A percentile compares a stretch with the other conserved stretches of the same genome.
These are phyloP conservation scores for Octonoba sinensis DNA, from an alignment of 2,888 invertebrate species.

Conservation along the genomic window DNA sequence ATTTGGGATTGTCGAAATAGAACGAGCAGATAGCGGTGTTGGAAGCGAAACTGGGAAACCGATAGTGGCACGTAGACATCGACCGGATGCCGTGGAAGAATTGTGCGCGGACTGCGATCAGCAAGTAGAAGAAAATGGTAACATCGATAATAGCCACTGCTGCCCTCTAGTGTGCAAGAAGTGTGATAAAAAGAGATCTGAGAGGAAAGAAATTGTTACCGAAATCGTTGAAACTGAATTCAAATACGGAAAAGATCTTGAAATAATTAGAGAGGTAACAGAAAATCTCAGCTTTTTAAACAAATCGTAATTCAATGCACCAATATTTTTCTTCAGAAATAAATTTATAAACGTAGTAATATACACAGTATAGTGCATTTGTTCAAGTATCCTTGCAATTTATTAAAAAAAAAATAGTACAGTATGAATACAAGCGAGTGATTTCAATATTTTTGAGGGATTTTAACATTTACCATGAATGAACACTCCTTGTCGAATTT, in stretches of 20 bases:
- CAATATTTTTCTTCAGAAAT: not conserved
- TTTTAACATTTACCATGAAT: too few species aligned
- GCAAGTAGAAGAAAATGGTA: slow-evolving; percentile 80
- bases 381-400: too few species aligned
- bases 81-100: slow-evolving; percentile 76
- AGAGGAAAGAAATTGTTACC: slow-evolving; percentile 92
- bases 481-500: too few species aligned
- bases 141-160: slow-evolving; percentile 72
- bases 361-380: not conserved
- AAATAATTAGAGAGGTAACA: slow-evolving; percentile 85
- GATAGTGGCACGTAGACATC: slow-evolving; percentile 70
- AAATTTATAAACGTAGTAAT: not conserved
- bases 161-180: slow-evolving; percentile 78
- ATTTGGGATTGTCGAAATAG: slow-evolving; percentile 78
- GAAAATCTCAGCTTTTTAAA: not conserved
- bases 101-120: slow-evolving; percentile 91
- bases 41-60: slow-evolving; percentile 89
- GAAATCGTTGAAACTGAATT: slow-evolving; percentile 97
- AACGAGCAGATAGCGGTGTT: slow-evolving; percentile 92
- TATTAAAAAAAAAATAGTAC: too few species aligned
- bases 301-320: too few species aligned
- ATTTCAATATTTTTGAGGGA: too few species aligned
- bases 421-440: too few species aligned
- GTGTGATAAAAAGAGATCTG: slow-evolving; percentile 87
- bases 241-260: slow-evolving; percentile 92